Evolutionary conservation across 2,113 vertebrate species (phyloP), one percentile per base, ranked within the genome.

Genomic region (Fregata magnificens): DNA sequence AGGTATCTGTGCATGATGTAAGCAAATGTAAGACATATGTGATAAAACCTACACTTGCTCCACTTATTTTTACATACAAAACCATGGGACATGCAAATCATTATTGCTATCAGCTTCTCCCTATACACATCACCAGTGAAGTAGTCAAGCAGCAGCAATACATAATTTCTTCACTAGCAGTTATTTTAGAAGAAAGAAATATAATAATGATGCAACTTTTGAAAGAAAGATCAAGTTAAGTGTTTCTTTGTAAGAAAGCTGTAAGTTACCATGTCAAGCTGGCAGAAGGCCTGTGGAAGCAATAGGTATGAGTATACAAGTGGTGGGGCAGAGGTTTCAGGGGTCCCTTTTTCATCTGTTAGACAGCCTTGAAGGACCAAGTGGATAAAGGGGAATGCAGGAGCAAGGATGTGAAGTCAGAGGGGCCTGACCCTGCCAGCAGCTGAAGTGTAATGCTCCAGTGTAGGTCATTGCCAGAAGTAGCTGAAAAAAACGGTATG

Each of bases 301-400:
- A 13, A 29, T 3, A 8, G 65, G 45, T 31, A n/a, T 0, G 4
- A 53, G 36, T 4, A 29, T 4, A 21, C 20, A 3, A 0, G 0
- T n/a, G n/a, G 45, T 18, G 53, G 14, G 55, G 15, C 47, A 45
- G 44, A 63, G 50, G 32, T 36, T 44, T 58, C 21, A 21, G 29
- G 36, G 55, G 15, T 32, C 28, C 44, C 24, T 10, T 36, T 18
- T 44, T 31, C 32, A 13, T 10, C 32, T n/a, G 24, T 15, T 7
- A 6, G 63, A 38, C 19, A 74, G 2, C 36, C 40, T 61, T 0
- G 2, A 49, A 63, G 56, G 62, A 20, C 15, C 14, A 9, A 9
- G 22, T 3, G 40, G 50, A 7, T 2, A 8, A 8, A 71, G 63
- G 28, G 44, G 18, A 38, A 44, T 1, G 21, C 13, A 59, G 76